Evolutionary conservation across 2,113 vertebrate genomes (phyloP).

Genomic region (Scopus umbretta): DNA sequence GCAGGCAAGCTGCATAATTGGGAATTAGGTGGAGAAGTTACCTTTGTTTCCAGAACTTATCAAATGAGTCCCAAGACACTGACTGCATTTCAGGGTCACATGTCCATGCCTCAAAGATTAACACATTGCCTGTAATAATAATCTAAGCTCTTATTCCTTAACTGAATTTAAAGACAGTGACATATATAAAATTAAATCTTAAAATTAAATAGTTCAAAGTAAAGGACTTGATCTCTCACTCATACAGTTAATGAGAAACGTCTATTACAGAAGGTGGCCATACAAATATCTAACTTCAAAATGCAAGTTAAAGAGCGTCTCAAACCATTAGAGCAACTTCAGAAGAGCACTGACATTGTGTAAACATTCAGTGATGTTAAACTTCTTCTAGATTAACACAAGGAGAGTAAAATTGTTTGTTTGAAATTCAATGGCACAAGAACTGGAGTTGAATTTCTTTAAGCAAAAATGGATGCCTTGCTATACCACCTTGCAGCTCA

Average conservation of each 20-base stretch:
- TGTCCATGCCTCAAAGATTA: conserved; percentile 18
- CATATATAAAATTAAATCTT: conserved; percentile 45
- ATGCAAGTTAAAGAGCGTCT: background rate
- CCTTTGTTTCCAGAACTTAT: background rate
- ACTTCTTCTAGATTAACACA: background rate
- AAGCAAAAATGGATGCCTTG: background rate
- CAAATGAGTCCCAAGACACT: background rate
- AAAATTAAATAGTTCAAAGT: conserved; percentile 18
- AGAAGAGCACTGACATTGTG: background rate
- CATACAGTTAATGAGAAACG: background rate
- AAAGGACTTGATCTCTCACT: background rate
- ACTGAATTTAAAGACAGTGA: conserved; percentile 39
- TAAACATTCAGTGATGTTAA: background rate
- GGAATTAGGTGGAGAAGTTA: background rate
- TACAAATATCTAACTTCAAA: background rate
- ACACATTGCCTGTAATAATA: conserved; percentile 32
- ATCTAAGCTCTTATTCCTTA: conserved; percentile 36
- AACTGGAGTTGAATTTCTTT: background rate
- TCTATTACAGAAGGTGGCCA: background rate
- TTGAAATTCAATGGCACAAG: background rate
- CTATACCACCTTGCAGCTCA: background rate
- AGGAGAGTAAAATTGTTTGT: background rate
- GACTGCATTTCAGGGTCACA: conserved; percentile 28
- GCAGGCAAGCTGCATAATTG: background rate
- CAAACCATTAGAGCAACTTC: background rate